These are phyloP conservation scores for Delphinus delphis DNA, from an alignment of 2,113 vertebrate species.

Conservation along the genomic window DNA sequence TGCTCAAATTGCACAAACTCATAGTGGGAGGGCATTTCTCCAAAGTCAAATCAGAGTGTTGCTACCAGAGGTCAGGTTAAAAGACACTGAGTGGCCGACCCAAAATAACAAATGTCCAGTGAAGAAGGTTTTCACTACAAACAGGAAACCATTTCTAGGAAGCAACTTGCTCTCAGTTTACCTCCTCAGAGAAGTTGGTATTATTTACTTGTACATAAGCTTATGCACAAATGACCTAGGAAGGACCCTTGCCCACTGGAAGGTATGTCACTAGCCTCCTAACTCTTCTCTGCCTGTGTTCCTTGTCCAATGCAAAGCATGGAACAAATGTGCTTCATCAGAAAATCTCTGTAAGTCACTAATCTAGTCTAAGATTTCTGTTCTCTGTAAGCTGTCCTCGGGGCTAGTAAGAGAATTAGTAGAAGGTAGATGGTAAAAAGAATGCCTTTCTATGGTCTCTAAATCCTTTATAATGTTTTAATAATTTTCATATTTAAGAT, in stretches of 20 bases:
- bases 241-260: not conserved
- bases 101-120: not conserved
- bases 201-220: not conserved
- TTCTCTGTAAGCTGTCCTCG: not conserved
- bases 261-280: not conserved
- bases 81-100: not conserved
- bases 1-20: not conserved
- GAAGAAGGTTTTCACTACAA: not conserved
- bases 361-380: not conserved
- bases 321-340: not conserved
- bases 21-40: not conserved
- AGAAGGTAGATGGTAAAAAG: not conserved
- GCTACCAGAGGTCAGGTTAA: not conserved
- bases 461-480: not conserved
- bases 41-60: not conserved
- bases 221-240: not conserved
- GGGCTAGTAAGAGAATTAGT: not conserved
- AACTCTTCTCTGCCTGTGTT: not conserved
- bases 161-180: not conserved
- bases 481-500: conserved; percentile 6
- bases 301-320: not conserved
- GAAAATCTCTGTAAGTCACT: not conserved
- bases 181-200: not conserved
- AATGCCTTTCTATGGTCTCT: not conserved
- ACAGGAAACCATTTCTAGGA: conserved; percentile 10